A percentile compares a stretch with the other conserved stretches of the same genome.
phyloP scores from a whole-genome alignment of 2,797 vertebrate genomes.

The Alcedo atthis region DNA sequence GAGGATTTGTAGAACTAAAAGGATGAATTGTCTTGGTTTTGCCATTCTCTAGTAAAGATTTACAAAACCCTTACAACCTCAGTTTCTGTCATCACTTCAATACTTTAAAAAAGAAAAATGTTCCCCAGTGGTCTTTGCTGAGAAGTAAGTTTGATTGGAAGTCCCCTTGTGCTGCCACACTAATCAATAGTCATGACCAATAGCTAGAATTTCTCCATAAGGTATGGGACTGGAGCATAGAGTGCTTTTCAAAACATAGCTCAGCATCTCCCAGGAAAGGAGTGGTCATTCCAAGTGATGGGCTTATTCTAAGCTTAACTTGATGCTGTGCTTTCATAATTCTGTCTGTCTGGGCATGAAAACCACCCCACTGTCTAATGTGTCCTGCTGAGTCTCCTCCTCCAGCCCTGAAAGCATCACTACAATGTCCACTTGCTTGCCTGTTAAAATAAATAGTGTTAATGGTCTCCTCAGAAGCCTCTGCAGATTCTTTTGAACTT shows the following conservation, averaged over 20 bases:
- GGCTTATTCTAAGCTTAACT: background rate
- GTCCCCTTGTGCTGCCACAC: fast-evolving
- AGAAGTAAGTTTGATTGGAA: background rate
- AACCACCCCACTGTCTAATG: fast-evolving
- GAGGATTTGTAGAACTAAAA: background rate
- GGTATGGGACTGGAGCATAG: background rate
- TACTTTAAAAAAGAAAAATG: background rate
- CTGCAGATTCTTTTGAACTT: constrained; percentile 1
- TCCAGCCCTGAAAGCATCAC: background rate
- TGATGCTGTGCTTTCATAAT: background rate
- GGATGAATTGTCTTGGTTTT: background rate
- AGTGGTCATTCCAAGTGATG: background rate
- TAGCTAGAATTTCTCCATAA: background rate
- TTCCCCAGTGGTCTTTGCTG: background rate
- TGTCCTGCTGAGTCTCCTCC: background rate
- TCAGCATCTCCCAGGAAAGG: background rate
- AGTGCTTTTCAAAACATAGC: background rate
- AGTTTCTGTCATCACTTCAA: background rate
- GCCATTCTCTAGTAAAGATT: background rate
- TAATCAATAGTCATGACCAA: background rate
- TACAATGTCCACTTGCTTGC: background rate
- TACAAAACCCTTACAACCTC: background rate
- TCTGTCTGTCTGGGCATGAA: background rate
- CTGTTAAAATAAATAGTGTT: background rate
- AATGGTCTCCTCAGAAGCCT: background rate